These are phyloP conservation scores for Lucilia cuprina DNA, from an alignment of 1,140 invertebrate species.

Conservation along the genomic window DNA sequence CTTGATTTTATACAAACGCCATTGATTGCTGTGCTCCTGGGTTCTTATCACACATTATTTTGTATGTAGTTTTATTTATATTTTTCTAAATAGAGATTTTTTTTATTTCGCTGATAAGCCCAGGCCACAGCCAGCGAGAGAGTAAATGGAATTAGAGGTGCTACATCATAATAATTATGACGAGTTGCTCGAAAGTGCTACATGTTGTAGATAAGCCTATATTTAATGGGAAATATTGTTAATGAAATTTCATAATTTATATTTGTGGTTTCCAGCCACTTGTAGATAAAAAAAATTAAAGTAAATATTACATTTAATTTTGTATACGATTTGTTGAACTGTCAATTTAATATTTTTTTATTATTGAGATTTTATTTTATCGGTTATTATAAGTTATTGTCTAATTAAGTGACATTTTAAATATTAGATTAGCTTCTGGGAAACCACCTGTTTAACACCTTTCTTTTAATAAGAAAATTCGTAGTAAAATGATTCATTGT, in stretches of 20 bases:
- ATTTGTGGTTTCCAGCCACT: background rate
- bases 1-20: background rate
- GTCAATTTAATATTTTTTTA: background rate
- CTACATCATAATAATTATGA: background rate
- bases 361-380: background rate
- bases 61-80: background rate
- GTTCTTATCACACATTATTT: conserved; percentile 5
- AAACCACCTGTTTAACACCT: background rate
- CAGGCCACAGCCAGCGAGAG: background rate
- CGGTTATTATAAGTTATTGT: background rate
- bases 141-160: background rate
- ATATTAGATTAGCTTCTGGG: background rate
- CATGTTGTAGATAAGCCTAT: background rate
- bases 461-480: background rate
- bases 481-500: background rate
- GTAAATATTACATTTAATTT: background rate
- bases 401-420: background rate
- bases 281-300: background rate
- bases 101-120: background rate
- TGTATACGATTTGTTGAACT: background rate
- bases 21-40: background rate
- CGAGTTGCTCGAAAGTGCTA: background rate
- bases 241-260: background rate
- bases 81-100: background rate
- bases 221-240: background rate